Conservation (phyloP, 1,140 invertebrate genomes). For the Scaptomyza pallida region DNA sequence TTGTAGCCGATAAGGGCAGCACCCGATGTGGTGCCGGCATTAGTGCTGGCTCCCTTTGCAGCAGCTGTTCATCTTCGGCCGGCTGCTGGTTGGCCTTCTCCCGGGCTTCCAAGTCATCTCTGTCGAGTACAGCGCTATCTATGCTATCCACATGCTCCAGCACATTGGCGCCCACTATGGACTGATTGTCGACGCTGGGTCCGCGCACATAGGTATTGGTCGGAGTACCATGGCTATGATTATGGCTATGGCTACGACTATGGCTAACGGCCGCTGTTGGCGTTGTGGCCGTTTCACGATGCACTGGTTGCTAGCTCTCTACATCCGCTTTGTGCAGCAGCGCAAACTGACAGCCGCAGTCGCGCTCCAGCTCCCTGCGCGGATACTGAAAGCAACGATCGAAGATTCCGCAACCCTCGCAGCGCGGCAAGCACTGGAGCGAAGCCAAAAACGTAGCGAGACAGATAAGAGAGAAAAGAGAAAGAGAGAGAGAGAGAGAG, state of each 20-base stretch:
- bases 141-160: conserved; percentile 67
- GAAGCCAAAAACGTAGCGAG: conserved; percentile 11
- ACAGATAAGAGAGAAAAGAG: conserved; percentile 1
- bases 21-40: conserved; percentile 46
- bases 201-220: conserved; percentile 74
- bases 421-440: conserved; percentile 78
- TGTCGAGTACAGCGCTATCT: conserved; percentile 30
- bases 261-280: conserved; percentile 72
- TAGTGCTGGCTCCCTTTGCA: conserved; percentile 31
- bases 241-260: conserved; percentile 49
- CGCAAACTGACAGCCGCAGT: conserved; percentile 94
- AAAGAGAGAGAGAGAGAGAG: too few species aligned
- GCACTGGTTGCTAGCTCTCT: conserved; percentile 85
- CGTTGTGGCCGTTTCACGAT: conserved; percentile 66
- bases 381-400: conserved; percentile 93
- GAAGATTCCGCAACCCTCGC: conserved; percentile 91
- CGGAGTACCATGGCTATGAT: conserved; percentile 69
- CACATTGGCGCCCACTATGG: conserved; percentile 60
- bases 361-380: conserved; percentile 89
- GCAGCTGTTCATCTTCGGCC: conserved; percentile 41
- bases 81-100: conserved; percentile 34
- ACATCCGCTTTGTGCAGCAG: conserved; percentile 92
- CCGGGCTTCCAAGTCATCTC: conserved; percentile 12
- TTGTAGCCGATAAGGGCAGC: conserved; percentile 50
- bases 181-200: conserved; percentile 72